These are phyloP conservation scores for Thamnaconus septentrionalis DNA, from an alignment of 2,113 vertebrate species.

Conservation along the genomic window DNA sequence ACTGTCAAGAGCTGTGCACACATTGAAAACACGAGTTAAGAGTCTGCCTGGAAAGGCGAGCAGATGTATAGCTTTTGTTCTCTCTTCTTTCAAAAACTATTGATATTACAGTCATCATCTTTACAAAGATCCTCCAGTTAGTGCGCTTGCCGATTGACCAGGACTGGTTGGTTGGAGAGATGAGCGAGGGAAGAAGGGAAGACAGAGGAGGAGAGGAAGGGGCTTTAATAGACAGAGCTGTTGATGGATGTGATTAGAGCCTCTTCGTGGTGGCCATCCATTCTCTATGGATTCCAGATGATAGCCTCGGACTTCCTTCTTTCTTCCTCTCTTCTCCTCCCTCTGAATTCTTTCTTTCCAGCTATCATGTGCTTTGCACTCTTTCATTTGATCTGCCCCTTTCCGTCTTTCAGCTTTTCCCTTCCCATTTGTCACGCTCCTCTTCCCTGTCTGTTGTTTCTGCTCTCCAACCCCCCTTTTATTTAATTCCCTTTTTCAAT, in stretches of 20 bases:
- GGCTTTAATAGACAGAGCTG: conserved; percentile 57
- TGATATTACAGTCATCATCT: conserved; percentile 41
- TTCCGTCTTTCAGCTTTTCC: conserved; percentile 24
- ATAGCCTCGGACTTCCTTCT: conserved; percentile 49
- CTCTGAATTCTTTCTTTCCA: conserved; percentile 17
- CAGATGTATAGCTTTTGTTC: conserved; percentile 30
- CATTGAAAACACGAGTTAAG: conserved; percentile 15
- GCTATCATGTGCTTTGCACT: conserved; percentile 25
- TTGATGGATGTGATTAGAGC: conserved; percentile 68
- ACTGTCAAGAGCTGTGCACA: conserved; percentile 6
- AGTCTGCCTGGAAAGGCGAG: conserved; percentile 3
- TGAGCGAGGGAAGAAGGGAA: neutral
- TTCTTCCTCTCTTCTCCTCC: conserved; percentile 37
- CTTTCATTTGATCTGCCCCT: conserved; percentile 21
- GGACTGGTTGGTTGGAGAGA: neutral
- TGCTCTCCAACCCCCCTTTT: conserved; percentile 22
- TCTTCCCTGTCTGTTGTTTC: conserved; percentile 6
- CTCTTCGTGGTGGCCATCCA: conserved; percentile 55
- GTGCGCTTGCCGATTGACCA: conserved; percentile 4
- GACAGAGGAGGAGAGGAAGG: conserved; percentile 25
- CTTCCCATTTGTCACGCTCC: conserved; percentile 32
- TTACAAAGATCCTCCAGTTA: conserved; percentile 51
- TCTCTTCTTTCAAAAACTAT: conserved; percentile 21
- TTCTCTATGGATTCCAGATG: conserved; percentile 73
- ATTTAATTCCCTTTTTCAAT: conserved; percentile 33